Evolutionary conservation across 2,113 vertebrate genomes (phyloP).

Genomic region (Cisticola juncidis): DNA sequence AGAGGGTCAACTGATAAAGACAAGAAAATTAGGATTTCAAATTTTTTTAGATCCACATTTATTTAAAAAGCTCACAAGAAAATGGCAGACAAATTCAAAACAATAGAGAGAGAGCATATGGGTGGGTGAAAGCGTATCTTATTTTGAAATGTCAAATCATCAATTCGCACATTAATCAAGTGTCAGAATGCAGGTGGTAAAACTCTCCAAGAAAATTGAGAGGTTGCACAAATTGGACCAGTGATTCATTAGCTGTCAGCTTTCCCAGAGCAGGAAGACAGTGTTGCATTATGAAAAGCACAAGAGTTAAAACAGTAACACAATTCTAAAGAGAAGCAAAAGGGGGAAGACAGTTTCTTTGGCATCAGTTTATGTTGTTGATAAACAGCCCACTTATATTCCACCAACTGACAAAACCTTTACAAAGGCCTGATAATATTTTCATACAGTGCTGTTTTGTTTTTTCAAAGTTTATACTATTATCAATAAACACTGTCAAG

Average conservation of each 20-base stretch:
- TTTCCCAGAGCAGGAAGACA: neutral
- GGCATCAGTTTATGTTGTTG: neutral
- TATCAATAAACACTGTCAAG: neutral
- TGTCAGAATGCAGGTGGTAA: neutral
- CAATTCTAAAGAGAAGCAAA: neutral
- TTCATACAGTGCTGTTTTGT: neutral
- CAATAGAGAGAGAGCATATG: neutral
- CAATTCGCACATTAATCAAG: neutral
- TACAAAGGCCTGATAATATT: neutral
- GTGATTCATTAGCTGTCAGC: conserved; percentile 23
- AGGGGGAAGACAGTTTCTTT: neutral
- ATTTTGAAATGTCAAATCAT: neutral
- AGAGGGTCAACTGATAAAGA: neutral
- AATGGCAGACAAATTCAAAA: conserved; percentile 18
- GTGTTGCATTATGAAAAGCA: neutral
- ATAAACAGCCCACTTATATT: neutral
- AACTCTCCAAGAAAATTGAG: conserved; percentile 31
- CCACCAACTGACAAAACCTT: neutral
- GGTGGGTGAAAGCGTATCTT: neutral
- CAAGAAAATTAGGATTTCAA: neutral
- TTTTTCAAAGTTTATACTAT: neutral
- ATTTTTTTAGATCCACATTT: conserved; percentile 25
- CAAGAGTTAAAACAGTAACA: conserved; percentile 5
- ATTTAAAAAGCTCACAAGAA: conserved; percentile 49
- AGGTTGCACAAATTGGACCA: neutral